These are phyloP conservation scores for Gymnorhina tibicen DNA, from an alignment of 2,113 vertebrate species.

Conservation along the genomic window DNA sequence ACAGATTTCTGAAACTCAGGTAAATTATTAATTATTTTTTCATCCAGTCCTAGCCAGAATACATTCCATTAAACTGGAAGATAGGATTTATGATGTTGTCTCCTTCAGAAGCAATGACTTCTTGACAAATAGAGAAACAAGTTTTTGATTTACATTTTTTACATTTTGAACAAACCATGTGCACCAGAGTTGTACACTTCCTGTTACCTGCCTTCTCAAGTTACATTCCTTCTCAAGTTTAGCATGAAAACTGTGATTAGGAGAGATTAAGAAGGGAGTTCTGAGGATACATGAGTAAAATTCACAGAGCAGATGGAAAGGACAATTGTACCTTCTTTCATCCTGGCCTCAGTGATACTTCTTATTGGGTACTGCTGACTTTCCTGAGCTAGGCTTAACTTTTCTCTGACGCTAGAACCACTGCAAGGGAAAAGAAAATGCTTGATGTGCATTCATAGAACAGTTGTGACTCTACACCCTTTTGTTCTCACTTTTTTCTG, in stretches of 20 bases:
- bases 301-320: not conserved
- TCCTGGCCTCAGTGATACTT: not conserved
- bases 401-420: not conserved
- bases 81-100: not conserved
- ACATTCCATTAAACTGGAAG: not conserved
- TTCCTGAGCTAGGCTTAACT: not conserved
- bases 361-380: not conserved
- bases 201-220: not conserved
- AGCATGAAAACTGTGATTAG: not conserved
- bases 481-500: not conserved
- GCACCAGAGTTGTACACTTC: rapidly evolving
- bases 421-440: not conserved
- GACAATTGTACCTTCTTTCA: not conserved
- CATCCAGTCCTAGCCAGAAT: not conserved
- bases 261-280: not conserved
- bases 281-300: not conserved
- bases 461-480: rapidly evolving
- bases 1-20: not conserved
- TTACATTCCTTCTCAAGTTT: not conserved
- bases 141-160: not conserved
- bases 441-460: not conserved
- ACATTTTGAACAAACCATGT: not conserved
- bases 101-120: not conserved
- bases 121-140: not conserved
- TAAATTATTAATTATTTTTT: not conserved